Conservation (phyloP, 1,140 invertebrate genomes). For the Heliconius hewitsoni region DNA sequence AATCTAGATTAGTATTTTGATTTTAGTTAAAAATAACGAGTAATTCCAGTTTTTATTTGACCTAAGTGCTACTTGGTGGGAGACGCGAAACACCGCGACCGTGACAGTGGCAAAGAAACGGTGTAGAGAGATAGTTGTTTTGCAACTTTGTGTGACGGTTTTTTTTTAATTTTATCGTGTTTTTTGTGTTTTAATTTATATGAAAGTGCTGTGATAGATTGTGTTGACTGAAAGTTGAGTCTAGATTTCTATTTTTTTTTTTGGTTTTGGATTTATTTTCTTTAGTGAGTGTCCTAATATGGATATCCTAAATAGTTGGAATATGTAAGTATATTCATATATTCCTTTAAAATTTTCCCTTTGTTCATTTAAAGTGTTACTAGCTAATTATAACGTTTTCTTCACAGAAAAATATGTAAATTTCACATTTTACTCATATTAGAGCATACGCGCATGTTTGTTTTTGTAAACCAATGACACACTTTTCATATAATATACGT, state of each 20-base stretch:
- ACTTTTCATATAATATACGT: constrained; percentile 13
- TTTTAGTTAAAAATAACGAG: not conserved
- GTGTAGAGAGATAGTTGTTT: constrained; percentile 7
- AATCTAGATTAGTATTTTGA: not conserved
- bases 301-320: not conserved
- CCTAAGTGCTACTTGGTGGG: constrained; percentile 15
- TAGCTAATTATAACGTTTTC: not conserved
- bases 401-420: not conserved
- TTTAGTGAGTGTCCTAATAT: constrained; percentile 23
- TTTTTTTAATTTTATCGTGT: not conserved
- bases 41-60: constrained; percentile 2
- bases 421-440: not conserved
- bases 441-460: not conserved
- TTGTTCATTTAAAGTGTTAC: not conserved
- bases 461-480: constrained; percentile 19
- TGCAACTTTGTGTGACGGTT: not conserved
- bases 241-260: not conserved
- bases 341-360: not conserved
- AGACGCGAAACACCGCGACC: constrained; percentile 11
- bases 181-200: not conserved
- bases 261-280: not conserved
- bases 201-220: not conserved
- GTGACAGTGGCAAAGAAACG: constrained; percentile 27
- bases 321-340: not conserved
- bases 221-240: not conserved